Percentiles rank a stretch among this genome's conserved stretches.
These are phyloP conservation scores for Hanleya hanleyi DNA, from an alignment of 2,888 invertebrate species.

Conservation along the genomic window DNA sequence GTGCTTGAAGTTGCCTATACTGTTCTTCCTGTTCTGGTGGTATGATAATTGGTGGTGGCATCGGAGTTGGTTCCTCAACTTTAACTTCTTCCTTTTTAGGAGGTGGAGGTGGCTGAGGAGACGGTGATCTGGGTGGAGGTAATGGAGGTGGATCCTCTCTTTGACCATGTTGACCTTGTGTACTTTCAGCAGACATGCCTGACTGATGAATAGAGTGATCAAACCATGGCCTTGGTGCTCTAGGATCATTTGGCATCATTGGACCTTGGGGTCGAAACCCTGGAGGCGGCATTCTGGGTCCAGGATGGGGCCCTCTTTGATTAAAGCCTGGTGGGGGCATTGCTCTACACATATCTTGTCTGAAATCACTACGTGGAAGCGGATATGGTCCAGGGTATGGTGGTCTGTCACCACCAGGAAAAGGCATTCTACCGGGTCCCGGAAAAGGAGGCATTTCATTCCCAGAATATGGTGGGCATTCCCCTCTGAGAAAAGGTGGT, in stretches of 20 bases:
- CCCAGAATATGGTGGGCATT: not conserved
- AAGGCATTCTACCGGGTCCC: not conserved
- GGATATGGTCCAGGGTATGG: not conserved
- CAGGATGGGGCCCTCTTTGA: conserved; percentile 14
- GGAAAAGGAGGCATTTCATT: not conserved
- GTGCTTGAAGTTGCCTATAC: conserved; percentile 75
- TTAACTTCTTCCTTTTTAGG: conserved; percentile 57
- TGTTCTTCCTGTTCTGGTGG: conserved; percentile 70
- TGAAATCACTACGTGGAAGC: conserved; percentile 9
- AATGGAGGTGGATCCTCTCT: conserved; percentile 46
- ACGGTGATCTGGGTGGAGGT: conserved; percentile 60
- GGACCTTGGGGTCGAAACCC: conserved; percentile 28
- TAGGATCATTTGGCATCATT: conserved; percentile 19
- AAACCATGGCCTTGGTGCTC: not conserved
- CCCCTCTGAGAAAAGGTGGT: not conserved
- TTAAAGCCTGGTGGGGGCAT: conserved; percentile 21
- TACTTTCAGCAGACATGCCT: not conserved
- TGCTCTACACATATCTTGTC: conserved; percentile 19
- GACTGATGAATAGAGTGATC: no score
- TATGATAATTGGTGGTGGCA: conserved; percentile 55
- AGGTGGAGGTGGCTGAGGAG: conserved; percentile 63
- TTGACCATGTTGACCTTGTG: not conserved
- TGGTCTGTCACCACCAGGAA: conserved; percentile 1
- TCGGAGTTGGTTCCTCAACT: conserved; percentile 42
- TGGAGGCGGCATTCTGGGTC: conserved; percentile 37